Evolutionary conservation across 2,888 invertebrate species (phyloP), one percentile per base, ranked within the genome.

Genomic region (Cyclophora albipunctata): DNA sequence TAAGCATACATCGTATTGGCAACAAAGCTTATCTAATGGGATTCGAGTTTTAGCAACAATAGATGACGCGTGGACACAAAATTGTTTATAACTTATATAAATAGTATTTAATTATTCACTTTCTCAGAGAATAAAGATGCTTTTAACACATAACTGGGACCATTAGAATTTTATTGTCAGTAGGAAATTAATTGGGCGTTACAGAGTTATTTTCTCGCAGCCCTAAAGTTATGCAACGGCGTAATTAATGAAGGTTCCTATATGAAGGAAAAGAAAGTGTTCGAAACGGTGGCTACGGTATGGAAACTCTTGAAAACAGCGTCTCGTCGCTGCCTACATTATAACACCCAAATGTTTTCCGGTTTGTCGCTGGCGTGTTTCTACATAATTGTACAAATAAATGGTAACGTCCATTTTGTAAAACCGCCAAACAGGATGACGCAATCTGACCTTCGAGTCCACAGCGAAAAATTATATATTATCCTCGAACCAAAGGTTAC

Each of bases 381-480:
- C 37, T 5, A 37, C 37, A 37, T 40, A 45, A 37, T 4, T 40
- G 34, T 47, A 33, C 34, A 34, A 7, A 47, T 7, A 48, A 48
- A 53, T 53, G 46, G 53, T 53, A 48, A 43, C 45, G 46, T 54
- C 45, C 50, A 57, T 55, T 55, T 54, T 51, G 53, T 57, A 54
- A 53, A 67, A 59, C 54, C 56, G 49, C 52, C 58, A 53, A 64
- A 61, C 49, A 54, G 49, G 51, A 63, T 80, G 77, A 81, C 75
- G 77, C 56, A 73, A 77, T 61, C 51, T 65, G 69, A 69, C 79
- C 81, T 78, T 79, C 75, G 53, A 60, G 63, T 61, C 63, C 65
- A 69, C 59, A 49, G 71, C 70, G 67, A 71, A 73, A 78, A 69
- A 68, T 60, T 57, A 68, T 57, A 68, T 67, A 70, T 63, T 67